Conservation (phyloP, 2,797 vertebrate species). For the Phylloscopus collybita region DNA sequence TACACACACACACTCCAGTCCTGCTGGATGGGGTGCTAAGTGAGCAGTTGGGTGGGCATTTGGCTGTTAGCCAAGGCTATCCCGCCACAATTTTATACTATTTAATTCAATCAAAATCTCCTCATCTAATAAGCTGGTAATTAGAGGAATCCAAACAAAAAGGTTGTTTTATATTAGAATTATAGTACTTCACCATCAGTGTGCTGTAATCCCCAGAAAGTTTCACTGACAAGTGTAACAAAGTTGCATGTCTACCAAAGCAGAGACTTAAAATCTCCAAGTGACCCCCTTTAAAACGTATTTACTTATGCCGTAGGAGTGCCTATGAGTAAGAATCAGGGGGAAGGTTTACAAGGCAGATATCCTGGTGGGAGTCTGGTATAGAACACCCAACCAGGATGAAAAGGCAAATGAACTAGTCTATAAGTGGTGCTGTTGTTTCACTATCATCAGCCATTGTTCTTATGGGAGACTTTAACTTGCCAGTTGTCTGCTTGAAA, state of each 20-base stretch:
- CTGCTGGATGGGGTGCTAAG: background rate
- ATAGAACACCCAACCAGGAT: background rate
- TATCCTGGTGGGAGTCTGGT: background rate
- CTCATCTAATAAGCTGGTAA: background rate
- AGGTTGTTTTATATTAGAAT: background rate
- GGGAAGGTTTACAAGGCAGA: background rate
- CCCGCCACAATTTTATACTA: background rate
- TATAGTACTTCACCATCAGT: background rate
- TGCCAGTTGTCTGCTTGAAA: background rate
- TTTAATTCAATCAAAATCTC: background rate
- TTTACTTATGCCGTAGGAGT: background rate
- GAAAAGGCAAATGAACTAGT: background rate
- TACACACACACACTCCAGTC: background rate
- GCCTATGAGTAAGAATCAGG: background rate
- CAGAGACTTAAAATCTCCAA: background rate
- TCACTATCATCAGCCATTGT: background rate
- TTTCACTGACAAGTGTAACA: background rate
- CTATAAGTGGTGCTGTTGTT: background rate
- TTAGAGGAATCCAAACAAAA: background rate
- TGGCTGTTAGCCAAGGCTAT: background rate
- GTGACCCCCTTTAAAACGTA: background rate
- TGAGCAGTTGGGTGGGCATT: background rate
- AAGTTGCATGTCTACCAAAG: background rate
- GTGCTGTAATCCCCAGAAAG: background rate
- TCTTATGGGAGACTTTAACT: background rate